These are phyloP conservation scores for Saturnia pavonia DNA, from an alignment of 2,888 invertebrate species.

Conservation along the genomic window DNA sequence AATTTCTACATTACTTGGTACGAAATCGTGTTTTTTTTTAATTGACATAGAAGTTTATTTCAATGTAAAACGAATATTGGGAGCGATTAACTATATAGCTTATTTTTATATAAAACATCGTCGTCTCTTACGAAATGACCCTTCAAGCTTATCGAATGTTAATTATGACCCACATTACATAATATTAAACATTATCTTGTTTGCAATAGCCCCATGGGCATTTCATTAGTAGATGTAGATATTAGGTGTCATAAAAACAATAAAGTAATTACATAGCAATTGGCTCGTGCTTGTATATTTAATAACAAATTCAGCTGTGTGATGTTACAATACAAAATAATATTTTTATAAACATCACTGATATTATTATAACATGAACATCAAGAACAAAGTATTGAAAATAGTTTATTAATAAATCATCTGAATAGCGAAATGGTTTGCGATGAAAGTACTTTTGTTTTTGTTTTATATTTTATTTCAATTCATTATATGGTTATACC, in stretches of 20 bases:
- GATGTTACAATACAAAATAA: not conserved
- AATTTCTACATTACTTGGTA: not conserved
- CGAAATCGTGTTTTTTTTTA: not conserved
- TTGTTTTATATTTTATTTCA: not conserved
- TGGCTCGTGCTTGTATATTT: slow-evolving; percentile 18
- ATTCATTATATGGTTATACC: not conserved
- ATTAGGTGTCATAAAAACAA: slow-evolving; percentile 12
- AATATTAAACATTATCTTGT: slow-evolving; percentile 7
- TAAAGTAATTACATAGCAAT: slow-evolving; percentile 12
- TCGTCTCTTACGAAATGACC: not conserved
- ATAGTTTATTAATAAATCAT: not conserved
- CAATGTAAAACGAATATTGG: not conserved
- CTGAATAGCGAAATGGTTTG: not conserved
- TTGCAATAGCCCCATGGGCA: slow-evolving; percentile 9
- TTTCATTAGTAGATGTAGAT: slow-evolving; percentile 3
- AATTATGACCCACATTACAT: slow-evolving; percentile 10
- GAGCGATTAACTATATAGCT: not conserved
- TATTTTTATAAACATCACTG: not conserved
- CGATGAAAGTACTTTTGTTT: not conserved
- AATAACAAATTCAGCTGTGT: not conserved
- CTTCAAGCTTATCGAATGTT: slow-evolving; percentile 7
- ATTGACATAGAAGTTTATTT: not conserved
- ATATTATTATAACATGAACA: slow-evolving; percentile 16
- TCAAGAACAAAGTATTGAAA: not conserved
- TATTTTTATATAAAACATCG: not conserved